Percentiles rank a stretch among this genome's conserved stretches.
Conservation (phyloP, 1,140 invertebrate genomes). For the Heliconius nattereri region DNA sequence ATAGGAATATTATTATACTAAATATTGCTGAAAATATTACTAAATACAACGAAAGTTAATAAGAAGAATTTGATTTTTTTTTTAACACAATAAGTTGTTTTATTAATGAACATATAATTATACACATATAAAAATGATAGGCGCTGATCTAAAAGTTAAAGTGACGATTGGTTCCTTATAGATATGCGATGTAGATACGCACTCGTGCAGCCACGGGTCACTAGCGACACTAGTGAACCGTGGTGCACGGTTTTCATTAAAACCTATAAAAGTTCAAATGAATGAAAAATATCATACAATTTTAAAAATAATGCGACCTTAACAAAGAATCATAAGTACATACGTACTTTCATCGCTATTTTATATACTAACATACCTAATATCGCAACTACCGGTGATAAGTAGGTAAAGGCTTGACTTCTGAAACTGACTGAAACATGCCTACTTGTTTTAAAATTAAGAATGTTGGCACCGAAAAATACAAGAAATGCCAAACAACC, state of each 20-base stretch:
- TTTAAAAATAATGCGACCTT: not conserved
- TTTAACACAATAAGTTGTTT: not conserved
- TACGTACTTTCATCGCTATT: not conserved
- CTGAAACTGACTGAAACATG: no score
- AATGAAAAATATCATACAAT: not conserved
- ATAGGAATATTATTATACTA: no score
- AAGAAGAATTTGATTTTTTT: no score
- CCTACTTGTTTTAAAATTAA: no score
- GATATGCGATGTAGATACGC: conserved; percentile 4
- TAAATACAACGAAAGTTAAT: no score
- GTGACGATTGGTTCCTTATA: conserved; percentile 21
- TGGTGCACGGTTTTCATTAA: conserved; percentile 53
- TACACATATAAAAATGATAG: not conserved
- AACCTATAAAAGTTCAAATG: conserved; percentile 56
- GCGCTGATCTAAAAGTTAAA: not conserved
- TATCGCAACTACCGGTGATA: not conserved
- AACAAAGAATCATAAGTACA: not conserved
- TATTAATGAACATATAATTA: not conserved
- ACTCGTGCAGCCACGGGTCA: conserved; percentile 41
- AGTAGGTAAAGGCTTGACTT: no score
- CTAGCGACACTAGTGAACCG: conserved; percentile 42
- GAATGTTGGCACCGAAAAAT: not conserved
- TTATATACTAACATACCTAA: not conserved
- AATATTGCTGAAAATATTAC: no score
- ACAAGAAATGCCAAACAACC: not conserved